These are phyloP conservation scores for Lordiphosa stackelbergi DNA, from an alignment of 1,140 invertebrate species.

Conservation along the genomic window DNA sequence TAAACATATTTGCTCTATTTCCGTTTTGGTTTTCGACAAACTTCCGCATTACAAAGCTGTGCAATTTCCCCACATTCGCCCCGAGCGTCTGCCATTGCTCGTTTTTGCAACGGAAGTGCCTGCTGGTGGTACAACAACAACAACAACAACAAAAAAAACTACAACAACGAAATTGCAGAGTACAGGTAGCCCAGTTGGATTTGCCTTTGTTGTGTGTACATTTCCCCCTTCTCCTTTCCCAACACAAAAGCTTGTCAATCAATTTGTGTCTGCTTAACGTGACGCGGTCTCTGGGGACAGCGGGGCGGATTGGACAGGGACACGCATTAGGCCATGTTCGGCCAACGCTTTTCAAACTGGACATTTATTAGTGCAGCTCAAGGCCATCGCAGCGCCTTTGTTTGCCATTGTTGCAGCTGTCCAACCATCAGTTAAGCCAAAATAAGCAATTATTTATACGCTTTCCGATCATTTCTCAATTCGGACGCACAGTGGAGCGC, in stretches of 20 bases:
- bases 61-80: slow-evolving; percentile 50
- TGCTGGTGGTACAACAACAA: slow-evolving; percentile 47
- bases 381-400: slow-evolving; percentile 36
- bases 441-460: slow-evolving; percentile 63
- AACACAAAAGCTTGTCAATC: slow-evolving; percentile 64
- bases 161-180: slow-evolving; percentile 6
- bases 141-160: too few relatives aligned
- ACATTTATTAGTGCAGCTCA: slow-evolving; percentile 70
- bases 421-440: slow-evolving; percentile 29
- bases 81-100: slow-evolving; percentile 9
- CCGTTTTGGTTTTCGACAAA: slow-evolving; percentile 71
- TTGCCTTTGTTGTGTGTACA: slow-evolving; percentile 10
- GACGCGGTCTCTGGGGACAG: slow-evolving; percentile 10
- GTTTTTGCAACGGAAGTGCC: slow-evolving; percentile 67
- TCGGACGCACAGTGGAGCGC: slow-evolving; percentile 12
- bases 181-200: slow-evolving; percentile 33
- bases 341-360: slow-evolving; percentile 55
- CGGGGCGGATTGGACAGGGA: not conserved
- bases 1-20: slow-evolving; percentile 75
- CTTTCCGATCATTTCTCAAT: slow-evolving; percentile 57
- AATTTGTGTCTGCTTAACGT: slow-evolving; percentile 62
- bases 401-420: slow-evolving; percentile 21
- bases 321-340: slow-evolving; percentile 60
- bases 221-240: not conserved
- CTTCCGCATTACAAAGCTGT: slow-evolving; percentile 74